phyloP scores from a whole-genome alignment of 2,797 vertebrate species.

The Clarias platycephalus region DNA sequence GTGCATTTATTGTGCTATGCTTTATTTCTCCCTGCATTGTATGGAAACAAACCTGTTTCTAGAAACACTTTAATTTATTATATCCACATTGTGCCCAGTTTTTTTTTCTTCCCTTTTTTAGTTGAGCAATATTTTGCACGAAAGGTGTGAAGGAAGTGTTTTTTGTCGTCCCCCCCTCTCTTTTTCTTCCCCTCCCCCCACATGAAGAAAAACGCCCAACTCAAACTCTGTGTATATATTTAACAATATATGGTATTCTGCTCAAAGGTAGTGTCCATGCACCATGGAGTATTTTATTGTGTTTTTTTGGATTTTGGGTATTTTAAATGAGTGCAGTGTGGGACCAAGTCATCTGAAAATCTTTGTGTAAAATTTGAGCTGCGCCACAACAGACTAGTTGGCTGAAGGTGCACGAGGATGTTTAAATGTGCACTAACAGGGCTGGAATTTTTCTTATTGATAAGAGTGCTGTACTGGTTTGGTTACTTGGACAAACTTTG shows the following conservation, averaged over 20 bases:
- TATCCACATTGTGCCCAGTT: neutral
- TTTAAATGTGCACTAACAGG: neutral
- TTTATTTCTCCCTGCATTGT: neutral
- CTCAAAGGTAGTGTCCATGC: neutral
- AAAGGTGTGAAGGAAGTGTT: constrained; percentile 17
- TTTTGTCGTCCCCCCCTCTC: too few species aligned
- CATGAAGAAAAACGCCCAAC: neutral
- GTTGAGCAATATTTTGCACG: constrained; percentile 28
- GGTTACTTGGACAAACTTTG: neutral
- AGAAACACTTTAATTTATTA: neutral
- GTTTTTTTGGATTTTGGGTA: neutral
- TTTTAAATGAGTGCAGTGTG: neutral
- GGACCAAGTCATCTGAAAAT: neutral
- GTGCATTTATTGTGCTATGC: constrained; percentile 14
- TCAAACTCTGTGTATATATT: constrained; percentile 5
- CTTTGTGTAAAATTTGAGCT: neutral
- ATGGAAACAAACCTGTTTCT: neutral
- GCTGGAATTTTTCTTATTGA: neutral
- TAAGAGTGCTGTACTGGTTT: neutral
- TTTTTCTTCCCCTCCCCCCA: too few species aligned
- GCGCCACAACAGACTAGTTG: neutral
- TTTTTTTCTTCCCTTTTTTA: neutral
- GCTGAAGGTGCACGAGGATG: neutral
- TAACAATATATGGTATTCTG: neutral
- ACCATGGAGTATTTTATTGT: neutral